Evolutionary conservation across 2,888 invertebrate species (phyloP), one percentile per base, ranked within the genome.

Genomic region (Adelphocoris suturalis): DNA sequence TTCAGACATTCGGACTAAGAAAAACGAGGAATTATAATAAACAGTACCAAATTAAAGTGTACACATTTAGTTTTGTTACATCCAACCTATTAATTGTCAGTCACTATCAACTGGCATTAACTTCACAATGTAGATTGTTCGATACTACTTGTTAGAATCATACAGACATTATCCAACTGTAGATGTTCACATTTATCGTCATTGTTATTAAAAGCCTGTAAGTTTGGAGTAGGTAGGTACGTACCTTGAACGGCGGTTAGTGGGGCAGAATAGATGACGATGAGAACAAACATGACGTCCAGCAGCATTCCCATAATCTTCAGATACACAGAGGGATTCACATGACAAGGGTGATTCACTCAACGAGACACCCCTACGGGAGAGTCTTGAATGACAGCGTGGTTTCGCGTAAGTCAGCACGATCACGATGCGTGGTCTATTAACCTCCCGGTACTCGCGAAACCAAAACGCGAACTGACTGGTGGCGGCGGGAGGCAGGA

Each of bases 231-330:
- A 4, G 37, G 3, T 37, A 37, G 2, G 37, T 37, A 37, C 37
- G 3, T 37, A 85, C 85, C 85, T 85, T 57, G 28, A 28, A 57
- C 85, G 37, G 37, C 61, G 37, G 85, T 27, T 57, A 85, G 27
- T 12, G 85, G 85, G 12, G 85, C 27, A 37, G 85, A 55, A 61
- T 85, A 85, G 85, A 85, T 28, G 85, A 85, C 61, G 61, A 85
- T 85, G 61, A 85, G 37, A 28, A 85, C 37, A 37, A 85, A 85
- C 37, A 85, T 28, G 61, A 57, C 37, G 61, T 85, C 85, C 13
- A 85, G 85, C 55, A 85, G 28, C 28, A 85, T 85, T 85, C 85
- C 85, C 85, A 85, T 37, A 37, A 28, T 85, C 27, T 37, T 37
- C 9, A 13, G 16, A 1, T 13, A 23, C 27, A 68, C 68, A 19